phyloP scores from a whole-genome alignment of 2,113 vertebrate species.

The Haemorhous mexicanus region DNA sequence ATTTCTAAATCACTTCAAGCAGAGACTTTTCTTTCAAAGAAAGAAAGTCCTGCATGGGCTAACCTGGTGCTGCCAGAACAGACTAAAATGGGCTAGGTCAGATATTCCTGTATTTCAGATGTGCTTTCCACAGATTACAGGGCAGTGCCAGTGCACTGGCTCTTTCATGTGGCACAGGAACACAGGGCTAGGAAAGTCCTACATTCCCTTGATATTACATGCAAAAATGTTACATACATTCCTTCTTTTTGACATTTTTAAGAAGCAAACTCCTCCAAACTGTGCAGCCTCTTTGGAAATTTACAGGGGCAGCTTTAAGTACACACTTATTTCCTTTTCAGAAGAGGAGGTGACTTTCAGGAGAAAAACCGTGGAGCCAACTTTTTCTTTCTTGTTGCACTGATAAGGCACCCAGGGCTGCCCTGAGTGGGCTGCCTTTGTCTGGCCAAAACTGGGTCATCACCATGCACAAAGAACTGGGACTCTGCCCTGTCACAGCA shows the following conservation, averaged over 20 bases:
- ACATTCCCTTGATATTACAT: background rate
- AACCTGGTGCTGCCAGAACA: background rate
- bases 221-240: background rate
- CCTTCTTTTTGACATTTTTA: background rate
- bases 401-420: background rate
- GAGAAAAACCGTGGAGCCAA: background rate
- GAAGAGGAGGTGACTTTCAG: background rate
- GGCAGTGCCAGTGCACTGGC: background rate
- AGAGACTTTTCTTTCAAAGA: background rate
- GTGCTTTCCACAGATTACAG: background rate
- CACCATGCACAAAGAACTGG: rapidly evolving
- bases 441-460: background rate
- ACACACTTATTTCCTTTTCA: background rate
- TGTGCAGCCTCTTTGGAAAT: background rate
- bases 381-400: background rate
- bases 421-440: background rate
- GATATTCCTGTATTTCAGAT: background rate
- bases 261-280: background rate
- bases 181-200: background rate
- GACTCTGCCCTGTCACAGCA: background rate
- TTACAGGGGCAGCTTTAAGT: background rate
- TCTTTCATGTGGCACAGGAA: background rate
- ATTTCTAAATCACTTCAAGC: conserved; percentile 21
- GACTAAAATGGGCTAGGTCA: background rate
- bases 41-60: background rate